Conservation (phyloP, 2,797 vertebrate species). For the Melanotaenia boesemani region DNA sequence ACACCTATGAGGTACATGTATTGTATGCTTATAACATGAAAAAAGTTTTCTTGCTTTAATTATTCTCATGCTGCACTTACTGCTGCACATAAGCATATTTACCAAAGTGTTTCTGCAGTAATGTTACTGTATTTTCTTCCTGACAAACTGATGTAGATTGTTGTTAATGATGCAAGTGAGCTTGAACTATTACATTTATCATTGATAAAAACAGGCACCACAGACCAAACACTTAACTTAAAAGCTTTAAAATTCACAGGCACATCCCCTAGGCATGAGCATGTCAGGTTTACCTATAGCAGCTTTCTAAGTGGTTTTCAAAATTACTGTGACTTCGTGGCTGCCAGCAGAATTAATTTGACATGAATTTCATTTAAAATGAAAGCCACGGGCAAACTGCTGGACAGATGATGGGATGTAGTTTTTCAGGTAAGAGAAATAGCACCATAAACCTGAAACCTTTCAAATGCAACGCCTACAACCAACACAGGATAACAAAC, state of each 20-base stretch:
- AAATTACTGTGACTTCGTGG: slow-evolving; percentile 43
- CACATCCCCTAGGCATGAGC: slow-evolving; percentile 32
- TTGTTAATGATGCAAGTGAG: slow-evolving; percentile 3
- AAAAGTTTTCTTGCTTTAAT: slow-evolving; percentile 10
- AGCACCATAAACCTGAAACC: slow-evolving; percentile 14
- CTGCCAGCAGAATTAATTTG: slow-evolving; percentile 43
- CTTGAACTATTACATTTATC: slow-evolving; percentile 11
- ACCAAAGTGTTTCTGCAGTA: neutral
- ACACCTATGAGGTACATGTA: too few species aligned
- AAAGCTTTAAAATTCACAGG: slow-evolving; percentile 40
- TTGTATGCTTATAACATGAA: neutral
- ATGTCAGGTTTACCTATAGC: slow-evolving; percentile 14
- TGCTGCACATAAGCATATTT: neutral
- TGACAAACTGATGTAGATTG: neutral
- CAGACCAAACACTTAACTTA: slow-evolving; percentile 7
- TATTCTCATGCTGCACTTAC: neutral
- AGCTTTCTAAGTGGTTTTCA: slow-evolving; percentile 37
- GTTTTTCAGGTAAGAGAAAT: slow-evolving; percentile 27
- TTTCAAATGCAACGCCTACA: neutral
- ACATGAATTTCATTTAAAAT: slow-evolving; percentile 50
- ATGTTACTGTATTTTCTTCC: neutral
- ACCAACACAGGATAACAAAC: slow-evolving; percentile 25
- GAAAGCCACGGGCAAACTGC: slow-evolving; percentile 25
- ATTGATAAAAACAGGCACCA: neutral
- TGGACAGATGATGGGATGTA: slow-evolving; percentile 23